A percentile compares a stretch with the other conserved stretches of the same genome.
phyloP scores from a whole-genome alignment of 2,113 vertebrate genomes.

The Paratilapia polleni region DNA sequence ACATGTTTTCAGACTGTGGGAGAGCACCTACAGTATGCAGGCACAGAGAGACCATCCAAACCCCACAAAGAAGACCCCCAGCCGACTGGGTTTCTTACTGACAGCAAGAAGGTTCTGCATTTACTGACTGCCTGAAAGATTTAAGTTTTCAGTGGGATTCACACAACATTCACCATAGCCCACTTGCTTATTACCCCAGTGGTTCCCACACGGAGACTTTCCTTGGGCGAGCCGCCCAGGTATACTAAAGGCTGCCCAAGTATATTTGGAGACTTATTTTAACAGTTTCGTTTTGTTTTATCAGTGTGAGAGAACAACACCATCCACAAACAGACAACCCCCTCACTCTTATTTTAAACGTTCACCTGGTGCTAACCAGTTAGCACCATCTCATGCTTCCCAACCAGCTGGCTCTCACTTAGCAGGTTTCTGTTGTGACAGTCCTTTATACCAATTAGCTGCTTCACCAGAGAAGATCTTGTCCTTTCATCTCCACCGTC shows the following conservation, averaged over 20 bases:
- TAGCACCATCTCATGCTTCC: no score
- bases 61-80: not conserved
- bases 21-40: not conserved
- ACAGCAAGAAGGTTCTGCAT: not conserved
- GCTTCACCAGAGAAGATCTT: not conserved
- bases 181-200: not conserved
- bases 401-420: no score
- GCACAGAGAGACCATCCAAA: not conserved
- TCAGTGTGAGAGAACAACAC: not conserved
- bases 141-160: not conserved
- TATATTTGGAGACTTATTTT: not conserved
- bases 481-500: not conserved
- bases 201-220: not conserved
- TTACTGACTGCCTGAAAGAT: not conserved
- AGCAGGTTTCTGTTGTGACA: no score
- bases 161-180: not conserved
- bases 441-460: no score
- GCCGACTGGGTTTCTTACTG: not conserved
- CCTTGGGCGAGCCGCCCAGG: not conserved
- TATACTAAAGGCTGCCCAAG: not conserved
- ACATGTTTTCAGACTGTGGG: not conserved
- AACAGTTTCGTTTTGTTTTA: not conserved
- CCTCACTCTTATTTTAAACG: not conserved
- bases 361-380: not conserved
- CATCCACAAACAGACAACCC: fast-evolving